phyloP scores from a whole-genome alignment of 1,140 invertebrate species.

The Monochamus saltuarius region DNA sequence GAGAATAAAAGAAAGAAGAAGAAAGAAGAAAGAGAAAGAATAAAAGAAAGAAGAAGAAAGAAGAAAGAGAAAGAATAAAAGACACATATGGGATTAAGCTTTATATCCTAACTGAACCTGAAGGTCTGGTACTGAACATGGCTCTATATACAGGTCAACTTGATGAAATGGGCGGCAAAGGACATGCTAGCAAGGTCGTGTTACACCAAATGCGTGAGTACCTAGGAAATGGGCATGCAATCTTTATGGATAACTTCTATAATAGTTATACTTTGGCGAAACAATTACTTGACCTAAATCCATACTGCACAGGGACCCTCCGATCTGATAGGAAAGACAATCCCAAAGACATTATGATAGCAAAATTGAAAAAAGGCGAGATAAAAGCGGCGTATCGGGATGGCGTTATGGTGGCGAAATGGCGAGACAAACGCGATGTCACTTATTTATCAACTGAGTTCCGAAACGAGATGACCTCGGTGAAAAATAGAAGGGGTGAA shows the following conservation, averaged over 20 bases:
- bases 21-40: too few species aligned
- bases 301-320: conserved; percentile 44
- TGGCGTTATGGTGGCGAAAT: too few species aligned
- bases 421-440: too few species aligned
- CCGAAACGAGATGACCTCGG: too few species aligned
- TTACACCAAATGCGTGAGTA: conserved; percentile 22
- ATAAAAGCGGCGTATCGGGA: background rate
- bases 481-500: too few species aligned
- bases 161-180: conserved; percentile 17
- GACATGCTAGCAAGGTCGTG: conserved; percentile 11
- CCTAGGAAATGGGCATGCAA: conserved; percentile 43
- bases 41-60: too few species aligned
- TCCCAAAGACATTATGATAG: conserved; percentile 29
- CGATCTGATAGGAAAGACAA: conserved; percentile 41
- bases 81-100: too few species aligned
- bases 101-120: conserved; percentile 39
- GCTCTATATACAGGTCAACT: conserved; percentile 30
- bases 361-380: conserved; percentile 17
- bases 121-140: conserved; percentile 40
- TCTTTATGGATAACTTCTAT: conserved; percentile 52
- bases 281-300: conserved; percentile 41
- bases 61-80: too few species aligned
- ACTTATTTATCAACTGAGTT: too few species aligned
- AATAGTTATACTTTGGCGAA: conserved; percentile 45
- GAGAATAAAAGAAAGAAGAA: too few species aligned